A percentile compares a stretch with the other conserved stretches of the same genome.
phyloP scores from a whole-genome alignment of 2,797 vertebrate species.

The Rousettus madagascariensis region DNA sequence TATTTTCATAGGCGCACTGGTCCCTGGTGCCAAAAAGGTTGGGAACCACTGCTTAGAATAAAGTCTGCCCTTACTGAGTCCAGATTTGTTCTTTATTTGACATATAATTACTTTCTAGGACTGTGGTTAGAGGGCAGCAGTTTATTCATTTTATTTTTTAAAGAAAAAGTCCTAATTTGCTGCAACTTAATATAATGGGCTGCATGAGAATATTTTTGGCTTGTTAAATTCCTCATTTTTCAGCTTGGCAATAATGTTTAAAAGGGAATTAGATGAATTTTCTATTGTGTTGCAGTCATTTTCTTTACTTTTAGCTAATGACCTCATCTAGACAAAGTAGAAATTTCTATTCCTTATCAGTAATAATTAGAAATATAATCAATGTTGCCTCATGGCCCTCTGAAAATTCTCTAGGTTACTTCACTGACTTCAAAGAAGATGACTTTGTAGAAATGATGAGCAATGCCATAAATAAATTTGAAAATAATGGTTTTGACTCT shows the following conservation, averaged over 20 bases:
- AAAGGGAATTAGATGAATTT: background rate
- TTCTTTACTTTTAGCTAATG: background rate
- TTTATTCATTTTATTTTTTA: background rate
- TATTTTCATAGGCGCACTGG: too few relatives aligned
- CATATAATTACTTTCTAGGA: background rate
- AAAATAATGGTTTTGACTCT: background rate
- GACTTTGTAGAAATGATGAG: background rate
- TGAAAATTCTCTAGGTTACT: background rate
- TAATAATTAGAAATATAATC: background rate
- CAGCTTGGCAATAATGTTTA: background rate
- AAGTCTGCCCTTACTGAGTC: background rate
- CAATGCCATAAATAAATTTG: background rate
- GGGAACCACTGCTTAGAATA: background rate
- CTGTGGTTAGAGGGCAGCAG: background rate
- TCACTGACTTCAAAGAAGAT: background rate
- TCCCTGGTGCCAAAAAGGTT: too few relatives aligned
- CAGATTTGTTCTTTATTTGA: background rate
- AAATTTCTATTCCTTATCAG: background rate
- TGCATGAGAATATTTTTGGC: background rate
- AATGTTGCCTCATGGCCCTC: background rate
- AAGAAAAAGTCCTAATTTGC: background rate
- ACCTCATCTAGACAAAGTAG: background rate
- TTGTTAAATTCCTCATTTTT: conserved; percentile 39
- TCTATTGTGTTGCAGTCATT: background rate
- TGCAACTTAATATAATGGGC: background rate